These are phyloP conservation scores for Sitophilus oryzae DNA, from an alignment of 1,140 invertebrate species.

Conservation along the genomic window DNA sequence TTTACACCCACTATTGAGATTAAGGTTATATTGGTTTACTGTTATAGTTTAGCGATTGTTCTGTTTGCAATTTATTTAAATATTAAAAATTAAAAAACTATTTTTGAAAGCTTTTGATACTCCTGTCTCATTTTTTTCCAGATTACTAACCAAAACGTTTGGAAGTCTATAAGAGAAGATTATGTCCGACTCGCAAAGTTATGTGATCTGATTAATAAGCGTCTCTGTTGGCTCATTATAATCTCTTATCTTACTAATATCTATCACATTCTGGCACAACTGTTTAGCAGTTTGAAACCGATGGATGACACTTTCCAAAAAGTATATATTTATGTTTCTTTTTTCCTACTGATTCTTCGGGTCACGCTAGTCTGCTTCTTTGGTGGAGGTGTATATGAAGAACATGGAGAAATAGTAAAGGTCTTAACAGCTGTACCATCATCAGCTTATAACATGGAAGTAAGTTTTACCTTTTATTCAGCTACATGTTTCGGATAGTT, in stretches of 20 bases:
- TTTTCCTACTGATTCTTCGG: constrained; percentile 51
- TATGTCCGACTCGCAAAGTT: constrained; percentile 17
- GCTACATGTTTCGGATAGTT: background rate
- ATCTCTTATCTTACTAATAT: constrained; percentile 21
- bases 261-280: constrained; percentile 25
- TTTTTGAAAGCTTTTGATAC: no score
- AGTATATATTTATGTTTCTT: constrained; percentile 55
- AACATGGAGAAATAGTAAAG: constrained; percentile 49
- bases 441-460: constrained; percentile 29
- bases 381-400: constrained; percentile 53
- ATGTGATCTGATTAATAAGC: constrained; percentile 12
- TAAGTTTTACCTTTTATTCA: constrained; percentile 2
- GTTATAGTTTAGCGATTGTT: no score
- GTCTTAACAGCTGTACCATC: constrained; percentile 37
- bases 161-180: constrained; percentile 22
- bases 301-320: constrained; percentile 18
- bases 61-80: no score
- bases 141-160: constrained; percentile 14
- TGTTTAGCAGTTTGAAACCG: constrained; percentile 20
- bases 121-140: no score
- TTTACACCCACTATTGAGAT: no score
- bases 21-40: no score
- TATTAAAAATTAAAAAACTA: no score
- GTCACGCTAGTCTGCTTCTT: constrained; percentile 52
- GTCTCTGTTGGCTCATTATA: constrained; percentile 20